These are phyloP conservation scores for Pagetopsis macropterus DNA, from an alignment of 2,797 vertebrate genomes.

Conservation along the genomic window DNA sequence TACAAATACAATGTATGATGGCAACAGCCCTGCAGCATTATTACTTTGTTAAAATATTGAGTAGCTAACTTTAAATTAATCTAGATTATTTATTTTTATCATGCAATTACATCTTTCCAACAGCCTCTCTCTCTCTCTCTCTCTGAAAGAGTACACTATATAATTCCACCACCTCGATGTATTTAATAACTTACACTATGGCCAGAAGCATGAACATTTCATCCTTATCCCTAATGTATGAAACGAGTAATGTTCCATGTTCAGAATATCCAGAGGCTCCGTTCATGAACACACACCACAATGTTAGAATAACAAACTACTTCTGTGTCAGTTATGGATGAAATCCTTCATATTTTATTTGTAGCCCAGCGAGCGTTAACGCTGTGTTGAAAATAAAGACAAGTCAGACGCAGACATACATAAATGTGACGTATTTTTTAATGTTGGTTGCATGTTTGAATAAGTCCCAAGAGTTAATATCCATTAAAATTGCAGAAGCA, in stretches of 20 bases:
- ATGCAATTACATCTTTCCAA: too few species aligned
- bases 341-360: constrained; percentile 2
- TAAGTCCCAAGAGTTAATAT: not conserved
- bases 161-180: not conserved
- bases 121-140: too few species aligned
- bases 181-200: not conserved
- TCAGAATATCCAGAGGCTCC: too few species aligned
- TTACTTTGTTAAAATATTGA: not conserved
- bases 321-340: not conserved
- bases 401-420: too few species aligned
- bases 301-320: not conserved
- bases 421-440: too few species aligned
- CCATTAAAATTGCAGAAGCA: not conserved
- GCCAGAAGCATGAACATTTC: not conserved
- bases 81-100: too few species aligned
- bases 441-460: not conserved
- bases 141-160: too few species aligned
- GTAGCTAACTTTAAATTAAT: not conserved
- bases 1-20: not conserved
- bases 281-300: not conserved
- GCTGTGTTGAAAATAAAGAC: not conserved
- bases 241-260: not conserved
- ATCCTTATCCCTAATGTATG: not conserved
- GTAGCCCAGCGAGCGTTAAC: not conserved
- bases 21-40: not conserved